A percentile compares a stretch with the other conserved stretches of the same genome.
phyloP scores from a whole-genome alignment of 2,113 vertebrate species.

The Arothron firmamentum region DNA sequence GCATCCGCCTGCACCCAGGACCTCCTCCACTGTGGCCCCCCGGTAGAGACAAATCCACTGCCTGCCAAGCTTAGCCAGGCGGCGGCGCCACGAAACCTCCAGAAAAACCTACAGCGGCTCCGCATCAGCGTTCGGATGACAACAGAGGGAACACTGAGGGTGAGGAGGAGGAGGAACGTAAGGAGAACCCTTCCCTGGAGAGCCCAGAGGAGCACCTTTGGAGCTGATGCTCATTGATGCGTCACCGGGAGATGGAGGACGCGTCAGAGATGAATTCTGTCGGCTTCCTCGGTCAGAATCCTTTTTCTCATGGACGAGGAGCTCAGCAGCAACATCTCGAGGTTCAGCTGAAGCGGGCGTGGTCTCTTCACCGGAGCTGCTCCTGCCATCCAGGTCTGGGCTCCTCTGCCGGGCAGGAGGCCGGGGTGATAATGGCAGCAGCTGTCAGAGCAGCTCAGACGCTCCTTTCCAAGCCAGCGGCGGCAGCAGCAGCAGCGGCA shows the following conservation, averaged over 20 bases:
- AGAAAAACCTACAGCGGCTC: constrained; percentile 12
- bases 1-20: constrained; percentile 47
- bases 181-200: background rate
- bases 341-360: constrained; percentile 47
- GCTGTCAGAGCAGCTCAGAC: constrained; percentile 66
- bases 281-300: no score
- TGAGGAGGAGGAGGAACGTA: no score
- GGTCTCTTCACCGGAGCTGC: constrained; percentile 39
- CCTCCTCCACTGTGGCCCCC: constrained; percentile 24
- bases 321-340: constrained; percentile 59
- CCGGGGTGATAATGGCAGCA: constrained; percentile 69
- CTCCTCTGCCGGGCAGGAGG: constrained; percentile 43
- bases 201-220: constrained; percentile 34
- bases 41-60: constrained; percentile 14
- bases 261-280: constrained; percentile 36
- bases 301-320: constrained; percentile 23
- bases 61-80: constrained; percentile 12
- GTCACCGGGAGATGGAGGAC: constrained; percentile 56
- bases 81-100: constrained; percentile 31
- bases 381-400: constrained; percentile 44
- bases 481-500: constrained; percentile 64
- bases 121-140: background rate
- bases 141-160: background rate
- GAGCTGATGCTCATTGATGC: constrained; percentile 61
- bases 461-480: constrained; percentile 72